phyloP scores from a whole-genome alignment of 1,140 invertebrate species.

The Magallana gigas region DNA sequence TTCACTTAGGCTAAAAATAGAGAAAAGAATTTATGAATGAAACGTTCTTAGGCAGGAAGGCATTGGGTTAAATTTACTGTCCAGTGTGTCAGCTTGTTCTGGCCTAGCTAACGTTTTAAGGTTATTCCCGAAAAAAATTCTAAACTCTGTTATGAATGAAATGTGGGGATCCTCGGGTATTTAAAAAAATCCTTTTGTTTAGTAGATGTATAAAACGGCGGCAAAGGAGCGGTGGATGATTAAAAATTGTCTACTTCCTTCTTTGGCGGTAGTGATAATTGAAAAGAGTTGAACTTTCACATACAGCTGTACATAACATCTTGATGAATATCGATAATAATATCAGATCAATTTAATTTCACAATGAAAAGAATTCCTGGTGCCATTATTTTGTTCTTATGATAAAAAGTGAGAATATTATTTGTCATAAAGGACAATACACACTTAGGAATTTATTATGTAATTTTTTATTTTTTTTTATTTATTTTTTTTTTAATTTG shows the following conservation, averaged over 20 bases:
- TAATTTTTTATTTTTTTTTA: too few relatives aligned
- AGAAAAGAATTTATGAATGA: not conserved
- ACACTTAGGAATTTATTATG: too few relatives aligned
- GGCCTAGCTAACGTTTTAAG: not conserved
- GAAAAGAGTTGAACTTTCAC: too few relatives aligned
- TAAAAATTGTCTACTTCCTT: slow-evolving; percentile 2
- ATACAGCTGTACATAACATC: too few relatives aligned
- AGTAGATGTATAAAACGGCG: not conserved
- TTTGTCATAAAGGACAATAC: too few relatives aligned
- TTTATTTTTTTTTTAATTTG: too few relatives aligned
- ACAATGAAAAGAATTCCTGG: too few relatives aligned
- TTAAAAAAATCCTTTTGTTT: not conserved
- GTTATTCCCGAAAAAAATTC: not conserved
- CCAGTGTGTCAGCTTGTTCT: not conserved
- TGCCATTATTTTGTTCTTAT: too few relatives aligned
- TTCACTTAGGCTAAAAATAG: not conserved
- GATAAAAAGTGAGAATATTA: too few relatives aligned
- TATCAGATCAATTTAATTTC: too few relatives aligned
- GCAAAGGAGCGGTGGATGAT: not conserved
- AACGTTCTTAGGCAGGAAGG: not conserved
- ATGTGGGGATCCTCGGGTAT: not conserved
- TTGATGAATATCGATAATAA: too few relatives aligned
- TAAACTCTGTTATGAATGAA: not conserved
- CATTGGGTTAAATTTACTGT: not conserved
- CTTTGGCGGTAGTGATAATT: slow-evolving; percentile 12